These are phyloP conservation scores for Oscheius myriophilus DNA, from an alignment of 2,888 invertebrate species.

Conservation along the genomic window DNA sequence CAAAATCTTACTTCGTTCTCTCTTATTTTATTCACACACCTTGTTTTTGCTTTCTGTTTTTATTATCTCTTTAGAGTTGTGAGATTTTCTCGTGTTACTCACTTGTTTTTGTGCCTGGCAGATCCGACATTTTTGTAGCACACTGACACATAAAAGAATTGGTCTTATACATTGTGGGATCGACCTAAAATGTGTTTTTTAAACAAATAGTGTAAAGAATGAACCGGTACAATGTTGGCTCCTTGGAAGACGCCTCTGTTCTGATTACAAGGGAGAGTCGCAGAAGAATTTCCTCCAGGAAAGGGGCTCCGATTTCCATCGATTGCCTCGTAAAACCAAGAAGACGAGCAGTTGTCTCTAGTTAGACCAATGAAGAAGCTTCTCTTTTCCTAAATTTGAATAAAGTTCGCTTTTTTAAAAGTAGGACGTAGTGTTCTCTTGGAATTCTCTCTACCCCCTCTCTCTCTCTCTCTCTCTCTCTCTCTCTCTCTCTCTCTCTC, in stretches of 20 bases:
- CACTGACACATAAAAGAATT: constrained; percentile 19
- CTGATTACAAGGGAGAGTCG: neutral
- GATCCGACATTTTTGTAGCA: constrained; percentile 1
- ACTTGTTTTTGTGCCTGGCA: constrained; percentile 15
- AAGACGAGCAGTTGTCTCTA: constrained; percentile 3
- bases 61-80: too few species aligned
- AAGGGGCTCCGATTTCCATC: neutral
- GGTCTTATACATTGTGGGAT: constrained; percentile 1
- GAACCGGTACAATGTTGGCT: neutral
- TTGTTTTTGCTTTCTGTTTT: too few species aligned
- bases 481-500: too few species aligned
- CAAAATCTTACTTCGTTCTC: neutral
- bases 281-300: neutral
- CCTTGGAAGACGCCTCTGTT: constrained; percentile 6
- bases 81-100: too few species aligned
- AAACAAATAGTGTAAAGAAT: too few species aligned
- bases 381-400: neutral
- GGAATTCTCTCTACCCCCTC: too few species aligned
- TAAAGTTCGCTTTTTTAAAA: neutral
- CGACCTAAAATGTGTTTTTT: too few species aligned
- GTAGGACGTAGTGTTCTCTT: too few species aligned
- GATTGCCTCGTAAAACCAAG: constrained; percentile 5
- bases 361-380: constrained; percentile 9
- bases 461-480: too few species aligned
- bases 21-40: too few species aligned